Conservation (phyloP, 2,797 vertebrate species). For the Jordanella pulchra region DNA sequence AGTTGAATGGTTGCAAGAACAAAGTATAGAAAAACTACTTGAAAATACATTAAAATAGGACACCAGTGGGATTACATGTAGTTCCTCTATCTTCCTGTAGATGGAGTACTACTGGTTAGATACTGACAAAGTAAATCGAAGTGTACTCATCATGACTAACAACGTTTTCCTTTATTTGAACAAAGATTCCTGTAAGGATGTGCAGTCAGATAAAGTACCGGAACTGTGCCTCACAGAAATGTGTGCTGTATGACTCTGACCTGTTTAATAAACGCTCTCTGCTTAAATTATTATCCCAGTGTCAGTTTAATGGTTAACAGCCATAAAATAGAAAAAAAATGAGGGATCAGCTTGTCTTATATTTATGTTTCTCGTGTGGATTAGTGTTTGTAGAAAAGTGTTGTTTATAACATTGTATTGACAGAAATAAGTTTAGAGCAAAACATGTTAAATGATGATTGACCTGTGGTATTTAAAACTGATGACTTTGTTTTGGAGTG, state of each 20-base stretch:
- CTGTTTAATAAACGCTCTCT: constrained; percentile 75
- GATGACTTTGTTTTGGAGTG: neutral
- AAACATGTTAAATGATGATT: neutral
- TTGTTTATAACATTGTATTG: neutral
- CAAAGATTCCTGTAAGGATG: constrained; percentile 57
- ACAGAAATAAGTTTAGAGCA: neutral
- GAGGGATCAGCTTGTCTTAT: neutral
- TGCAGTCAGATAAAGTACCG: constrained; percentile 36
- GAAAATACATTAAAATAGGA: constrained; percentile 25
- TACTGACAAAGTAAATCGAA: constrained; percentile 27
- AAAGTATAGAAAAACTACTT: constrained; percentile 26
- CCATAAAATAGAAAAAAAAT: neutral
- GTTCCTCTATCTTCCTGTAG: constrained; percentile 11
- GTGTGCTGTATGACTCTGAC: constrained; percentile 46
- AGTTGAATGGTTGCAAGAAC: constrained; percentile 34
- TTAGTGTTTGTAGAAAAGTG: neutral
- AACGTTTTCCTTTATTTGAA: constrained; percentile 56
- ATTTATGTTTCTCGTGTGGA: neutral
- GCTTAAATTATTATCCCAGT: constrained; percentile 38
- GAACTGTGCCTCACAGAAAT: constrained; percentile 25
- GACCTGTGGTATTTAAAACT: neutral
- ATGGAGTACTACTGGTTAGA: constrained; percentile 19
- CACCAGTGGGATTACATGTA: constrained; percentile 22
- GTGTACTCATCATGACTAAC: constrained; percentile 32
- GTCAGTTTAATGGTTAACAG: neutral